Conservation (phyloP, 2,113 vertebrate species). For the Mystacornis crossleyi region DNA sequence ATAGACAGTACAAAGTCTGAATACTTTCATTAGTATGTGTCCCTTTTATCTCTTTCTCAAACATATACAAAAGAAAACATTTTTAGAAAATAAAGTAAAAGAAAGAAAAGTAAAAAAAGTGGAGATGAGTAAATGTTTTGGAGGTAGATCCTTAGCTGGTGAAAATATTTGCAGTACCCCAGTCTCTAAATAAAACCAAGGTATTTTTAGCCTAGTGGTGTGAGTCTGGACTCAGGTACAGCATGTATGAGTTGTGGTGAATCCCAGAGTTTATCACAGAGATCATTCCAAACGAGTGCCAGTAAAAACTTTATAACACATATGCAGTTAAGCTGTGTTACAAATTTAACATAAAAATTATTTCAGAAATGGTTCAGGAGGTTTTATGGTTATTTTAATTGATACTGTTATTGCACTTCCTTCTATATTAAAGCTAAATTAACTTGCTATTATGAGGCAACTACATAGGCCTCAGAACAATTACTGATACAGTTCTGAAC, state of each 20-base stretch:
- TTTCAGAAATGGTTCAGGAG: conserved; percentile 20
- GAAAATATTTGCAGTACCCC: not conserved
- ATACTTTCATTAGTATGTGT: not conserved
- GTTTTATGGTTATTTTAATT: conserved; percentile 46
- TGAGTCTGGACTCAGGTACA: not conserved
- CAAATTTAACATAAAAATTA: not conserved
- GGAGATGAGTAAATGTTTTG: not conserved
- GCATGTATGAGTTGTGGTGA: not conserved
- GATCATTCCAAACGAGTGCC: not conserved
- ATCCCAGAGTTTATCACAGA: not conserved
- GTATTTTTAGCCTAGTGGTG: not conserved
- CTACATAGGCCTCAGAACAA: not conserved
- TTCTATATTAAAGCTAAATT: conserved; percentile 40
- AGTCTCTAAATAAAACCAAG: not conserved
- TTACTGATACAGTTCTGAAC: conserved; percentile 5
- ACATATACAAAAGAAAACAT: not conserved
- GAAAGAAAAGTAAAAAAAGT: not conserved
- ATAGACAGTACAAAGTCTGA: not conserved
- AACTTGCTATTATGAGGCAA: conserved; percentile 6
- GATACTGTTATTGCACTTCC: not conserved
- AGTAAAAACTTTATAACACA: not conserved
- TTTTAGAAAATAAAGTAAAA: not conserved
- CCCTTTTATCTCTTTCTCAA: not conserved
- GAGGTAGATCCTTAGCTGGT: not conserved
- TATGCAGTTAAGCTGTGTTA: not conserved